Base-by-base conservation (phyloP, 2,797 vertebrate genomes). In the Chromis chromis region DNA sequence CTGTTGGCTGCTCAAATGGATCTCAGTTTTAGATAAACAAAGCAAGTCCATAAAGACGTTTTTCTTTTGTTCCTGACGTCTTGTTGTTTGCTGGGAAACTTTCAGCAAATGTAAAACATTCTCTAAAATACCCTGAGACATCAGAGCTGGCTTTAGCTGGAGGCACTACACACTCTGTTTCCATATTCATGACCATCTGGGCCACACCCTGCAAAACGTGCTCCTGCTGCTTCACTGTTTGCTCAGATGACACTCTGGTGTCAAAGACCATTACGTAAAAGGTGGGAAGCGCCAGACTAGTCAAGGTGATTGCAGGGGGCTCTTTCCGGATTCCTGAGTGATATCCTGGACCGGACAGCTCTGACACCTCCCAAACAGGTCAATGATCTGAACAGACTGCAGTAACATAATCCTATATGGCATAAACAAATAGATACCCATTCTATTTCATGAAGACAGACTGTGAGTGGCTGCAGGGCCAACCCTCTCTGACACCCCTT, bases 181-280 rank as follows among this genome's bases (percentile, higher is more conserved):
- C 73, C 90, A 91, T 91, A 92, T 92, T 93, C 86, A 93, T 91
- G 84, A 82, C 91, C 91, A 93, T 92, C 91, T 92, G 91, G 77
- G 74, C 88, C 87, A 88, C 90, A 88, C 89, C 91, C 75, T 76
- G 81, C 74, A 79, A 76, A 84, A 74, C 68, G 79, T 70, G 46
- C 77, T 83, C 87, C 87, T 78, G 85, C 87, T 91, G 89, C 78
- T 89, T 64, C 74, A 28, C 81, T 70, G 86, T 87, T 90, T 83
- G 78, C 52, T 82, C 79, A 83, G 76, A 83, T 76, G 83, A 88
- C 91, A 88, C 78, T 52, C 31, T 25, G 49, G 72, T 89, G 88
- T 88, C 86, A 89, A 72, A 86, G 76, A 81, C 76, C 68, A 78
- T 90, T 84, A 85, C 66, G 66, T 77, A 70, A 87, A 87, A 83